A percentile compares a stretch with the other conserved stretches of the same genome.
Evolutionary conservation across 37 sponge, comb jelly and placozoan genomes (phyloP).

Genomic region (Geodia barretti): DNA sequence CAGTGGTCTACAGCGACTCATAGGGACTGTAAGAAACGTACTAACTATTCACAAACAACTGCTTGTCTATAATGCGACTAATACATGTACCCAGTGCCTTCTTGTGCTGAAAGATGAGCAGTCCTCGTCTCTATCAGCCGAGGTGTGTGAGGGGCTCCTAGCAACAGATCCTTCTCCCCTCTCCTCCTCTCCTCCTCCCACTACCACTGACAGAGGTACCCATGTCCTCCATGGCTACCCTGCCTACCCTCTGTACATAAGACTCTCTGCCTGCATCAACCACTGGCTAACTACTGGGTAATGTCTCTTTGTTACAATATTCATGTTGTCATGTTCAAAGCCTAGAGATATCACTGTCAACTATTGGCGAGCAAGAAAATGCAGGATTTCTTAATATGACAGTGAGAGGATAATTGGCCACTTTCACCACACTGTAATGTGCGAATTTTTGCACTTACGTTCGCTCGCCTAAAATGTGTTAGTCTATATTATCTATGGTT

Average conservation of each 20-base stretch:
- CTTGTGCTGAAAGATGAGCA: not conserved
- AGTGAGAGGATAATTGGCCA: not conserved
- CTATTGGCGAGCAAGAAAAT: no score
- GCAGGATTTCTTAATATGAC: no score
- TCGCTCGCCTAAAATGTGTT: not conserved
- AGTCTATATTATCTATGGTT: not conserved
- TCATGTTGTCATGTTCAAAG: no score
- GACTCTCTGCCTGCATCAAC: constrained; percentile 19
- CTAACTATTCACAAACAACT: not conserved
- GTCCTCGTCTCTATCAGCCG: not conserved
- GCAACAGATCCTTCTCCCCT: not conserved
- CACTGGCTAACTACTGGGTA: constrained; percentile 62
- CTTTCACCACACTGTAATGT: not conserved
- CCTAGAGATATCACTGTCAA: no score
- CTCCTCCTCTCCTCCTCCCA: not conserved
- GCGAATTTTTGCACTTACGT: not conserved
- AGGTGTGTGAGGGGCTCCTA: constrained; percentile 34
- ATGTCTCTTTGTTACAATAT: no score
- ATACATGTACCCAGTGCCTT: no score
- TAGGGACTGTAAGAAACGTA: not conserved
- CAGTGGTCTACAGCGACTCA: not conserved
- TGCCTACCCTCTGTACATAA: constrained; percentile 30
- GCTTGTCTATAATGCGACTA: not conserved
- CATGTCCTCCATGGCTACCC: constrained; percentile 49
- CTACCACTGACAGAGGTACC: not conserved